A percentile compares a stretch with the other conserved stretches of the same genome.
These are phyloP conservation scores for Drosophila elegans DNA, from an alignment of 1,140 invertebrate genomes.

Conservation along the genomic window DNA sequence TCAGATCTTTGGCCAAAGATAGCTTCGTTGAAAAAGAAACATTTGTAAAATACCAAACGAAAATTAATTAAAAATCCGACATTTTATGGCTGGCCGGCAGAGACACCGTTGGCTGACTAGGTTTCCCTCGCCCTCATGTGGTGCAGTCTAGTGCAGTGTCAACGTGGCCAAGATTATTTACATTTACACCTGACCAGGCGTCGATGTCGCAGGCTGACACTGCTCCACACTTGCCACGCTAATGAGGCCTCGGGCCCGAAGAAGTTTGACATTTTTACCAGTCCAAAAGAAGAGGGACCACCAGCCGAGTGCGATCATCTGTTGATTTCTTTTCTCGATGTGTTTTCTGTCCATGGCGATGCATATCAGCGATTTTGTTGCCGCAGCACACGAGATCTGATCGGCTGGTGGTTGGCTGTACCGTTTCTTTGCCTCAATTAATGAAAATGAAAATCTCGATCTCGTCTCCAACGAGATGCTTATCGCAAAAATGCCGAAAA, in stretches of 20 bases:
- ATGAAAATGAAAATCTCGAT: conserved; percentile 59
- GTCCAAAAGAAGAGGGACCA: conserved; percentile 47
- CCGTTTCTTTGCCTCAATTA: conserved; percentile 70
- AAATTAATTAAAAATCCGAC: conserved; percentile 67
- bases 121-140: conserved; percentile 48
- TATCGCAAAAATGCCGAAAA: conserved; percentile 65
- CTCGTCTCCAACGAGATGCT: conserved; percentile 39
- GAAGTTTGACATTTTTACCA: conserved; percentile 68
- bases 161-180: conserved; percentile 75
- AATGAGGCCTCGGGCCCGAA: conserved; percentile 61
- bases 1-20: conserved; percentile 17
- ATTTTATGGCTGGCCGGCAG: conserved; percentile 41
- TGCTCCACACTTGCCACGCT: conserved; percentile 58
- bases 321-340: conserved; percentile 60
- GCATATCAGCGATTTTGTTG: conserved; percentile 56
- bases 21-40: conserved; percentile 7
- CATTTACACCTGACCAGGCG: conserved; percentile 71
- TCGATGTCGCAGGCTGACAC: conserved; percentile 27
- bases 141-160: conserved; percentile 56
- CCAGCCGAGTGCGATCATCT: conserved; percentile 65
- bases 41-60: conserved; percentile 20
- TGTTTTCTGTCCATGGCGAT: conserved; percentile 34
- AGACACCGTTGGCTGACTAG: background rate
- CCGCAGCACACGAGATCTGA: conserved; percentile 20
- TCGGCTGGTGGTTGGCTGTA: conserved; percentile 22